Evolutionary conservation across 2,113 vertebrate species (phyloP), one percentile per base, ranked within the genome.

Genomic region (Corythornis cristatus): DNA sequence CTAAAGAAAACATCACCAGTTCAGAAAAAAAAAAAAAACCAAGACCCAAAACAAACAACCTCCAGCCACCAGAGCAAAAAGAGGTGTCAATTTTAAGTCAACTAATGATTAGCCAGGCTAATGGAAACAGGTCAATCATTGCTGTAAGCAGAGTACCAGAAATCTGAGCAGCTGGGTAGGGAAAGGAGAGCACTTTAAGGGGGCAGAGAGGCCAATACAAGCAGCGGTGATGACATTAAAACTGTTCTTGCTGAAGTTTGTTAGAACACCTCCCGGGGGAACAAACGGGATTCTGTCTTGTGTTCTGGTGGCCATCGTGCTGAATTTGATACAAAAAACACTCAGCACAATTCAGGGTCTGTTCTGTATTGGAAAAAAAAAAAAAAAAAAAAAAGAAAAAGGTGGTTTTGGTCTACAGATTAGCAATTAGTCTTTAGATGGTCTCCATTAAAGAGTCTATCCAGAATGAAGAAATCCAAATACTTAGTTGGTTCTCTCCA

Each of bases 121-220:
- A 95, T 88, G 82, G 91, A 93, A 96, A 91, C 67, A 75, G 93
- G 95, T 96, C 96, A 96, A 93, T 88, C 96, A 96, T 72, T 89
- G 92, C 95, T 96, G 86, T 67, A 71, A 96, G 87, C 93, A 86
- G 95, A 92, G 86, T 29, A 82, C 43, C 88, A 95, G 95, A 84
- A 97, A 85, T 83, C 86, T 64, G 80, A 97, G 94, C 90, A 66
- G 94, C 6, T 93, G 86, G 86, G 91, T 26, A 79, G 88, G 2
- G 4, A 65, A 73, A 81, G 94, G 14, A 35, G 85, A 83, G 48
- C 70, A 71, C 91, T 56, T 61, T n/a, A 86, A 95, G 96, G 91
- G 81, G 15, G 29, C 77, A 73, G 86, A 79, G 81, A 29, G 94
- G 85, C n/a, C 78, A 86, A 31, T 1, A 29, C 78, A 87, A 85